Conservation (phyloP, 2,113 vertebrate species). For the Anarrhichthys ocellatus region DNA sequence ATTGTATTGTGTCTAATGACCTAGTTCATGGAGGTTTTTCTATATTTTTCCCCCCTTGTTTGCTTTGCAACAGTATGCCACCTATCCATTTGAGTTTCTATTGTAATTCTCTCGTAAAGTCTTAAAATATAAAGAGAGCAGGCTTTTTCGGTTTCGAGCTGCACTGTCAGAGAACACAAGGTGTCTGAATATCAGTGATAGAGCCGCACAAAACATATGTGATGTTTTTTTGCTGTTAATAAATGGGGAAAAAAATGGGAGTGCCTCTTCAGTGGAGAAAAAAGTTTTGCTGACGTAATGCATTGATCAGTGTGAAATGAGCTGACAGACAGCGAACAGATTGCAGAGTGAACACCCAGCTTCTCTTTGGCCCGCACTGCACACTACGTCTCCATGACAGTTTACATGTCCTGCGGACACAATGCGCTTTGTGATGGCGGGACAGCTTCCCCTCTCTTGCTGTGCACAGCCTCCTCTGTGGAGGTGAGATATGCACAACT, state of each 20-base stretch:
- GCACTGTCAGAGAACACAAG: constrained; percentile 3
- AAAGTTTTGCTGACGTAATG: constrained; percentile 28
- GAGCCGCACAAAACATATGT: constrained; percentile 7
- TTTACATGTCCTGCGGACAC: constrained; percentile 77
- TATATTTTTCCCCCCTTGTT: neutral
- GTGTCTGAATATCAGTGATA: constrained; percentile 20
- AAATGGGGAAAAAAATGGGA: constrained; percentile 18
- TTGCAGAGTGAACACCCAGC: constrained; percentile 57
- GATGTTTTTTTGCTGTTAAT: constrained; percentile 9
- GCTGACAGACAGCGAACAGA: constrained; percentile 72
- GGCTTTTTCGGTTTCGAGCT: constrained; percentile 9
- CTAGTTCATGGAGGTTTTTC: constrained; percentile 5
- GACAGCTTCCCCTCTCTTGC: constrained; percentile 64
- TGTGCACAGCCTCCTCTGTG: constrained; percentile 62
- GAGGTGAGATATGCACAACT: constrained; percentile 58
- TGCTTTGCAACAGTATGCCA: neutral
- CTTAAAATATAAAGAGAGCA: constrained; percentile 7
- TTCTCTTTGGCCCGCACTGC: constrained; percentile 36
- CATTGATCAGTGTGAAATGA: constrained; percentile 67
- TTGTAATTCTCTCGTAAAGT: constrained; percentile 14
- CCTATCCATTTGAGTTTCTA: constrained; percentile 39
- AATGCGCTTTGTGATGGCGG: constrained; percentile 57
- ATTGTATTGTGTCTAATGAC: constrained; percentile 7
- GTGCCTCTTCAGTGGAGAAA: neutral
- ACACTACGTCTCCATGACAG: constrained; percentile 71